Percentiles rank a stretch among this genome's conserved stretches.
phyloP scores from a whole-genome alignment of 1,140 invertebrate genomes.

The Hyles euphorbiae region DNA sequence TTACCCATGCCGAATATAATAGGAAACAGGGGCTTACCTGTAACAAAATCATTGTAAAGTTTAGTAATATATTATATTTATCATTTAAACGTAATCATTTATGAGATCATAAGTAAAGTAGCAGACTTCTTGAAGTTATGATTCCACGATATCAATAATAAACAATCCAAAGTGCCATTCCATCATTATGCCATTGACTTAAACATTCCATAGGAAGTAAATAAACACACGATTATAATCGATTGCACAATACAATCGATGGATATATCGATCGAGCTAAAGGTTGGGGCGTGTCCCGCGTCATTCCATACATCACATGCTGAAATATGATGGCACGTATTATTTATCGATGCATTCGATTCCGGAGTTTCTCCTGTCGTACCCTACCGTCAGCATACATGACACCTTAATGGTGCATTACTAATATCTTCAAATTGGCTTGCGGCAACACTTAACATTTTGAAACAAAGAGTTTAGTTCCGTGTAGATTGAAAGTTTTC shows the following conservation, averaged over 20 bases:
- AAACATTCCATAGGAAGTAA: too few species aligned
- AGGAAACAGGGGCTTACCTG: too few species aligned
- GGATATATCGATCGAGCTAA: neutral
- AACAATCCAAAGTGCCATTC: too few species aligned
- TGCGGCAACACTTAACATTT: constrained; percentile 1
- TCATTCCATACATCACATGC: constrained; percentile 9
- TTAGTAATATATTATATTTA: too few species aligned
- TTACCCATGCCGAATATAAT: too few species aligned
- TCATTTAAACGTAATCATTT: too few species aligned
- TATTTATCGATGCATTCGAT: constrained; percentile 47
- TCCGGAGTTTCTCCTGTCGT: constrained; percentile 49
- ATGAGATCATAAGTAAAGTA: too few species aligned
- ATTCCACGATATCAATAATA: too few species aligned
- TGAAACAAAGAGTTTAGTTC: constrained; percentile 2
- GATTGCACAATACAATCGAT: constrained; percentile 8
- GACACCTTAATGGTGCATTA: too few species aligned
- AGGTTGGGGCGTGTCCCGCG: constrained; percentile 1
- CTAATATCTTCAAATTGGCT: constrained; percentile 4
- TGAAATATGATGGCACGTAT: constrained; percentile 46
- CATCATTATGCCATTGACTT: too few species aligned
- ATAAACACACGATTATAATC: neutral
- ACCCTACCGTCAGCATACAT: constrained; percentile 4
- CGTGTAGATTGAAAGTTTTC: neutral
- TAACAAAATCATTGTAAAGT: too few species aligned
- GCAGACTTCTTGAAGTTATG: too few species aligned